Evolutionary conservation across 2,113 vertebrate species (phyloP), one percentile per base, ranked within the genome.

Genomic region (Panthera leo): DNA sequence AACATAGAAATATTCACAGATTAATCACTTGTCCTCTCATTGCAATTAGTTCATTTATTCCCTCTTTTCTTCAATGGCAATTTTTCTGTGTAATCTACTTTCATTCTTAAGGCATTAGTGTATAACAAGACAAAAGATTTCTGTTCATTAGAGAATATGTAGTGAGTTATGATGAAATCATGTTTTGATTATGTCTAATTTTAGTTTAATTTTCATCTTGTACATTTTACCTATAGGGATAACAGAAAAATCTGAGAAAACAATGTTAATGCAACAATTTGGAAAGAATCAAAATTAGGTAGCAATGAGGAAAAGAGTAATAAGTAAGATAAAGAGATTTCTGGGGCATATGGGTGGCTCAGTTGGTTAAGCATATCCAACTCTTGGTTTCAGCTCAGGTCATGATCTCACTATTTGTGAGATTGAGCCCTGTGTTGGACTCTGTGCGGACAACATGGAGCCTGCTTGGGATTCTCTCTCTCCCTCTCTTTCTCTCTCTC

Each of bases 181-280:
- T 67, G 48, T 70, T 97, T 95, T 94, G 80, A 96, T 90, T 92
- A 96, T 68, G 7, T 86, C 96, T 95, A 96, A 94, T 86, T 93
- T 93, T 89, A 92, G 55, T 87, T 90, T 84, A 73, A 58, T 88
- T 48, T 96, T 95, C n/a, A 55, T 85, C 34, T 94, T 96, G 53
- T 88, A 63, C 9, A 85, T 93, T 94, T 95, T 39, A 89, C 53
- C 73, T 92, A 19, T 53, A 42, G 6, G 5, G 61, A 76, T 92
- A 84, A 67, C 34, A 82, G 29, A 80, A 78, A 25, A 95, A 83
- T 96, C 23, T 67, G 36, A 82, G 5, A 48, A 85, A 61, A 42
- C 90, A 80, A 51, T 48, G 5, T 79, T 80, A 88, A 65, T 88
- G 10, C 13, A 61, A 78, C 29, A 85, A 45, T 83, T 88, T 92